A percentile compares a stretch with the other conserved stretches of the same genome.
phyloP scores from a whole-genome alignment of 2,113 vertebrate genomes.

The Alectura lathami region DNA sequence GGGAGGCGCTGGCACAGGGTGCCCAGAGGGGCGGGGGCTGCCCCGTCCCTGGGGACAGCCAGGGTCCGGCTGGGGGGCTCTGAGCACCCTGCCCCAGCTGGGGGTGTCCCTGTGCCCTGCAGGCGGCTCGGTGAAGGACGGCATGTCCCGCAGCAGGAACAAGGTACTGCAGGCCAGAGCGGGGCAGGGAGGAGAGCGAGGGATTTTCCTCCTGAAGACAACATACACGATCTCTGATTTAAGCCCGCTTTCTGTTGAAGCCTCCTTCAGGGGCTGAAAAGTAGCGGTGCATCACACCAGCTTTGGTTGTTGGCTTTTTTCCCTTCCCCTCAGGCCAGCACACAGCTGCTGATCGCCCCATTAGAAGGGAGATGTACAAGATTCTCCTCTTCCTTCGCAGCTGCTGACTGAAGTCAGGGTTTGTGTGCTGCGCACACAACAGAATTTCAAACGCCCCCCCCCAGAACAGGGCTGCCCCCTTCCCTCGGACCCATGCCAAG shows the following conservation, averaged over 20 bases:
- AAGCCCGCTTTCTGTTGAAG: not conserved
- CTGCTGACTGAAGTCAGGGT: not conserved
- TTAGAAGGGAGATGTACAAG: not conserved
- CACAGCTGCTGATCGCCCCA: not conserved
- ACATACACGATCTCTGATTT: not conserved
- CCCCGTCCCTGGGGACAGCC: too few relatives aligned
- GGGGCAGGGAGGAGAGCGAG: not conserved
- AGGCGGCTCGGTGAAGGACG: not conserved
- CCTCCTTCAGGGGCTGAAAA: not conserved
- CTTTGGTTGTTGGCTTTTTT: not conserved
- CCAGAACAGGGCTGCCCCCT: not conserved
- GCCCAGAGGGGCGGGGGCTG: too few relatives aligned
- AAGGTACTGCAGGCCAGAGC: not conserved
- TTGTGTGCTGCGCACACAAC: not conserved
- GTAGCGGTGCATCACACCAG: not conserved
- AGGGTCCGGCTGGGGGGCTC: too few relatives aligned
- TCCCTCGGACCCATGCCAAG: not conserved
- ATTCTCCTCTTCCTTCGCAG: not conserved
- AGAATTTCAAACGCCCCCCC: not conserved
- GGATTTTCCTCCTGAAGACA: not conserved
- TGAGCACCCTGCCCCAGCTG: too few relatives aligned
- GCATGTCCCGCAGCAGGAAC: not conserved
- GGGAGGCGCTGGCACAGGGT: too few relatives aligned
- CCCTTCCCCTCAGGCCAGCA: not conserved
- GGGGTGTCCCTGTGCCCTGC: too few relatives aligned